These are phyloP conservation scores for Mesembrinibis cayennensis DNA, from an alignment of 2,113 vertebrate genomes.

Conservation along the genomic window DNA sequence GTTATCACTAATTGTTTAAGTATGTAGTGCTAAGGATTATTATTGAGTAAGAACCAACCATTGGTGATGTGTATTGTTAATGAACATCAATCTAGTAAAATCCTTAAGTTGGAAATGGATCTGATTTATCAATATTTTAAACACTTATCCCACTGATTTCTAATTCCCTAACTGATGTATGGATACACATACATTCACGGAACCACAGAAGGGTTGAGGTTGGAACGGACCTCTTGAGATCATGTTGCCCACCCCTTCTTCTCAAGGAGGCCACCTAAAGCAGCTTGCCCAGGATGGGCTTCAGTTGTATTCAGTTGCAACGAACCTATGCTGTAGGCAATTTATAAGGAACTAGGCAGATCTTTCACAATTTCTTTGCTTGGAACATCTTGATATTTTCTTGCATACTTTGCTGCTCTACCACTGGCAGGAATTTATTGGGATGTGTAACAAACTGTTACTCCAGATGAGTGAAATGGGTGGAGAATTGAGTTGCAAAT, in stretches of 20 bases:
- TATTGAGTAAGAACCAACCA: background rate
- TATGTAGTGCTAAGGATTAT: background rate
- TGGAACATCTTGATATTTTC: background rate
- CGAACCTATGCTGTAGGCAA: background rate
- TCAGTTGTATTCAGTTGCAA: background rate
- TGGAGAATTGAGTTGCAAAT: background rate
- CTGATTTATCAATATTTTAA: background rate
- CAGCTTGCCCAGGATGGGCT: background rate
- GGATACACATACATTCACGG: too few species aligned
- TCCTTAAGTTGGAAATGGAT: background rate
- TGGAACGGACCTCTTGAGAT: background rate
- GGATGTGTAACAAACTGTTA: background rate
- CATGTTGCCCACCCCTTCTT: too few species aligned
- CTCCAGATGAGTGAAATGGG: background rate
- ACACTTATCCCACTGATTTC: background rate
- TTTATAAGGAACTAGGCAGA: background rate
- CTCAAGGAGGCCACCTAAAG: background rate
- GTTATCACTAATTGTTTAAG: background rate
- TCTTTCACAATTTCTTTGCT: background rate
- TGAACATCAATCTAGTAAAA: background rate
- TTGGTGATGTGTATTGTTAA: too few species aligned
- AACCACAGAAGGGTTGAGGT: background rate
- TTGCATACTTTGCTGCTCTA: background rate
- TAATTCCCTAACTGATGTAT: background rate
- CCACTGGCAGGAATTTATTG: background rate